Evolutionary conservation across 2,888 invertebrate species (phyloP), one percentile per base, ranked within the genome.

Genomic region (Loripinus fragilis): DNA sequence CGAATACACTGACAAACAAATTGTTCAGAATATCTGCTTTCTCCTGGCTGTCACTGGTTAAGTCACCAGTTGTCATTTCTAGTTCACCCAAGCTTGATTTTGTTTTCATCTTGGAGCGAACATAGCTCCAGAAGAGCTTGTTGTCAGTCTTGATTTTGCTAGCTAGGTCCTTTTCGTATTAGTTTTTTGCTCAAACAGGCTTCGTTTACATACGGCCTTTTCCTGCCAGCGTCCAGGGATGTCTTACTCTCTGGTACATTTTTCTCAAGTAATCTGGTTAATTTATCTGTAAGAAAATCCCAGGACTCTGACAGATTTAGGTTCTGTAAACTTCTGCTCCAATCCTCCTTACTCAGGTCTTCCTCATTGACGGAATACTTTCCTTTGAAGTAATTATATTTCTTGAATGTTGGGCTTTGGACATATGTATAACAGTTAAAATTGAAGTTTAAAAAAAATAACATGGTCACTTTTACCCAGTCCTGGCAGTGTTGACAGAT

Each of bases 381-480:
- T 20, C 17, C 48, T n/a, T 48, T 48, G 5, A 20, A 48, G n/a
- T 20, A 48, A 48, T 20, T 20, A n/a, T 41, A 41, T 20, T 10
- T 48, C 5, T 48, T 48, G n/a, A 48, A 48, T 20, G 12, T 20
- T 20, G 5, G 12, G 8, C n/a, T 5, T 8, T 5, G 5, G 5
- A 48, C n/a, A 15, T 48, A 15, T 20, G n/a, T 48, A 48, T 20
- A 48, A 48, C 48, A 48, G 5, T 20, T 48, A 48, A 48, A 48
- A 48, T 20, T 48, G 20, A 48, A 48, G n/a, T n/a, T n/a, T n/a
- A n/a, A n/a, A n/a, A n/a, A n/a, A n/a, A 12, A n/a, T 33, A 2
- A 23, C 10, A 23, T 70, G 70, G 35, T 70, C 70, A 52, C 70
- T 52, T 17, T 52, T 50, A n/a, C 70, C 70, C 38, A 70, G 45